Base-by-base conservation (phyloP, 2,888 invertebrate species). In the Scaptomyza caliginosa region DNA sequence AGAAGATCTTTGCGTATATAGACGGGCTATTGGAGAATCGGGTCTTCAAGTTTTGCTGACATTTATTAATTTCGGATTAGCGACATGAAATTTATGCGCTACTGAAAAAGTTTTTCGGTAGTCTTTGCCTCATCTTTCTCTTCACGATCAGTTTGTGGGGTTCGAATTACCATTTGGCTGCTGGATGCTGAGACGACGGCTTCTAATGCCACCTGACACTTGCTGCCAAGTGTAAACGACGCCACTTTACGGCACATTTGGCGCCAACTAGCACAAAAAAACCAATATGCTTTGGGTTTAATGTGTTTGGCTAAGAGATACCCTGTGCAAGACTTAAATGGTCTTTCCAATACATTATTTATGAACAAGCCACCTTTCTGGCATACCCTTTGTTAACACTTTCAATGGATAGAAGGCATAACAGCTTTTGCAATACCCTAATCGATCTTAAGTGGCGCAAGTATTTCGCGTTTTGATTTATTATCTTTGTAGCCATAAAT, bases 31-130 rank as follows among this genome's bases (percentile, higher is more conserved):
- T 30, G 30, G n/a, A 36, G 48, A 17, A 43, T 34, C 16, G 16
- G 16, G 34, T 34, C 62, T 54, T 66, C 66, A 60, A 67, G n/a
- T 59, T 59, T 62, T 50, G 62, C 56, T 73, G 87, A 74, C 73
- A 65, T 77, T 85, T 79, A 77, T 85, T 73, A 73, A 74, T 69
- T 79, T 73, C 45, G 73, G 87, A 87, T 84, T 82, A 85, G 87
- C 83, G 75, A 66, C 58, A 85, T 67, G 88, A 88, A 84, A 84
- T 84, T 84, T 85, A 46, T 74, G 68, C 30, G 84, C 84, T 84
- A 84, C 88, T 64, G 87, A 83, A 87, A 65, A 8, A 7, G 8
- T 34, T 56, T 74, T 64, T 71, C 23, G 45, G 46, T 40, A 38
- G 19, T 32, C 16, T 5, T 32, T 38, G 16, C n/a, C 3, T 28